Conservation (phyloP, 2,113 vertebrate genomes). For the Platichthys stellatus region DNA sequence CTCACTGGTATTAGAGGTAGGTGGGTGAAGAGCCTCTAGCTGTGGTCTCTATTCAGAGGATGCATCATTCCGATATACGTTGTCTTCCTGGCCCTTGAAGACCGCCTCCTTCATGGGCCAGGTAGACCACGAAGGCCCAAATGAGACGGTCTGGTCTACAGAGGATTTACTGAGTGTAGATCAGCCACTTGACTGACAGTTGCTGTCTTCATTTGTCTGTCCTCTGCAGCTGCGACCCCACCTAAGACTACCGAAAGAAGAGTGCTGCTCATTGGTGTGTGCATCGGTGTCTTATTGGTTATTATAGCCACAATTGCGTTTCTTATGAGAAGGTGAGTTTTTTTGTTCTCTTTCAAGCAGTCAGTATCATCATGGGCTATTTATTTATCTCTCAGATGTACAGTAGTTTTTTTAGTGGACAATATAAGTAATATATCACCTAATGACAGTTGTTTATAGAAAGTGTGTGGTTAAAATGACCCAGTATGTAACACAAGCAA, state of each 20-base stretch:
- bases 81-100: too few species aligned
- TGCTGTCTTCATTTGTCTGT: background rate
- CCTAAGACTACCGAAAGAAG: conserved; percentile 4
- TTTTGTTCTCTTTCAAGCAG: background rate
- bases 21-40: background rate
- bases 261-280: conserved; percentile 24
- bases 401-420: background rate
- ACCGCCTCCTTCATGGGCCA: too few species aligned
- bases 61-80: too few species aligned
- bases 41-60: background rate
- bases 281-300: conserved; percentile 38
- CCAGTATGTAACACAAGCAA: too few species aligned
- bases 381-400: background rate
- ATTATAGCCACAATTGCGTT: conserved; percentile 26
- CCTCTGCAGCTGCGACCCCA: background rate
- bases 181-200: background rate
- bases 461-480: background rate
- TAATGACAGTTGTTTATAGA: background rate
- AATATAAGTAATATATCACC: background rate
- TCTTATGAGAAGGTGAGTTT: conserved; percentile 51
- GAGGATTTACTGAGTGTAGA: background rate
- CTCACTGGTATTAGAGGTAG: conserved; percentile 29
- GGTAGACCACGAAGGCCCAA: too few species aligned
- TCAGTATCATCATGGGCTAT: background rate
- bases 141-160: background rate